These are phyloP conservation scores for Paramisgurnus dabryanus DNA, from an alignment of 2,113 vertebrate genomes.

Conservation along the genomic window DNA sequence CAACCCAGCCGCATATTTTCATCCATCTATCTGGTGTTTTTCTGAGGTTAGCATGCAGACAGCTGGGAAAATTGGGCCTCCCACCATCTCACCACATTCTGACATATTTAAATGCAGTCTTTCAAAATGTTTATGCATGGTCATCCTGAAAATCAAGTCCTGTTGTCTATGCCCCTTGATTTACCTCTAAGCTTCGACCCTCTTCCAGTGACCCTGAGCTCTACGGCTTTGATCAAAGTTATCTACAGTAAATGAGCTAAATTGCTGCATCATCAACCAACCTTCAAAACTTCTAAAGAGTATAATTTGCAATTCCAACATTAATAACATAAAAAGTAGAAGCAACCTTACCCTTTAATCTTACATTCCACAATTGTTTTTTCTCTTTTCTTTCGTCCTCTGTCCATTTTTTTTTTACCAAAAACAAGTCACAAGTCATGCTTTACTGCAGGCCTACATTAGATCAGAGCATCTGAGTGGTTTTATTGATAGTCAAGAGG, in stretches of 20 bases:
- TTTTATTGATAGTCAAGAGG: constrained; percentile 60
- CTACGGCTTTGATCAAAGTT: constrained; percentile 70
- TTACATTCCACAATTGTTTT: constrained; percentile 47
- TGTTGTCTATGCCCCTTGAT: constrained; percentile 44
- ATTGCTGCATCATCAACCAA: constrained; percentile 67
- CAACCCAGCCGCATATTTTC: constrained; percentile 54
- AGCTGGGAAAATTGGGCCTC: constrained; percentile 38
- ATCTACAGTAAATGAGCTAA: constrained; percentile 69
- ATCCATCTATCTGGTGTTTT: constrained; percentile 59
- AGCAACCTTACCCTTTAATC: constrained; percentile 71
- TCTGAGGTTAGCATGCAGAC: constrained; percentile 19
- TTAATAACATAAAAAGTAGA: constrained; percentile 71
- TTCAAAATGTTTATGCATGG: constrained; percentile 40
- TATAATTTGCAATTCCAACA: constrained; percentile 72
- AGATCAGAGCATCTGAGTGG: constrained; percentile 58
- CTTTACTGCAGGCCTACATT: constrained; percentile 50
- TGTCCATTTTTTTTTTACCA: constrained; percentile 19
- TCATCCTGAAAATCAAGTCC: constrained; percentile 44
- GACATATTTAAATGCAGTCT: constrained; percentile 42
- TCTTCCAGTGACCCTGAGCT: constrained; percentile 41
- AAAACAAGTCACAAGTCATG: constrained; percentile 61
- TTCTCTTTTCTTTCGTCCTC: constrained; percentile 32
- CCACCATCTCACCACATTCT: constrained; percentile 22
- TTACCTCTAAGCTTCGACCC: constrained; percentile 41
- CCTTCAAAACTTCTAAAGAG: constrained; percentile 66